Percentiles rank a stretch among this genome's conserved stretches.
Evolutionary conservation across 2,888 invertebrate species (phyloP).

Genomic region (Drosophila seclusa): DNA sequence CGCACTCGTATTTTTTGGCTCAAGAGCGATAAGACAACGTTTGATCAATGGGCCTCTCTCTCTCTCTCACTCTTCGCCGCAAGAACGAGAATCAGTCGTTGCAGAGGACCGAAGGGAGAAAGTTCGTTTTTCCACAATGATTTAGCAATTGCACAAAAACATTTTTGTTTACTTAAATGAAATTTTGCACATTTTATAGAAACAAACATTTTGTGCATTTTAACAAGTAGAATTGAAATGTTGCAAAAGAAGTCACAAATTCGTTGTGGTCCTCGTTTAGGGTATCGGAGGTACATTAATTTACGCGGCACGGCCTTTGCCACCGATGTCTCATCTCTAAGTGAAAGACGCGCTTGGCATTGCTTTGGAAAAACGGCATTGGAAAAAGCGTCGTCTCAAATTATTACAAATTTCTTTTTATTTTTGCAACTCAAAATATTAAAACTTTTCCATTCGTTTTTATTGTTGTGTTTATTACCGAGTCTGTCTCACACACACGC

Average conservation of each 20-base stretch:
- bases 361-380: neutral
- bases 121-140: neutral
- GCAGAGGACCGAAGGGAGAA: neutral
- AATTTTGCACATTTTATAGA: neutral
- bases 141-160: neutral
- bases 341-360: constrained; percentile 6
- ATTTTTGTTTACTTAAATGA: neutral
- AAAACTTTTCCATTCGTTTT: constrained; percentile 55
- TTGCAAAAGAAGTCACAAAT: neutral
- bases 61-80: neutral
- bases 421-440: constrained; percentile 23
- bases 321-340: constrained; percentile 55
- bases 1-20: neutral
- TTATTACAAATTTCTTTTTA: constrained; percentile 1
- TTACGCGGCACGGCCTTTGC: constrained; percentile 62
- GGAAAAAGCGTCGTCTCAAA: neutral
- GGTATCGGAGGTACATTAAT: constrained; percentile 49
- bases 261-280: constrained; percentile 29
- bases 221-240: neutral
- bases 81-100: neutral
- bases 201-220: neutral
- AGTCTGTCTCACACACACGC: constrained; percentile 38
- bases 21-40: neutral
- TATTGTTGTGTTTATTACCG: constrained; percentile 55
- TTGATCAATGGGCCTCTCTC: neutral